Evolutionary conservation across 2,888 invertebrate species (phyloP).

Genomic region (Belgica antarctica): DNA sequence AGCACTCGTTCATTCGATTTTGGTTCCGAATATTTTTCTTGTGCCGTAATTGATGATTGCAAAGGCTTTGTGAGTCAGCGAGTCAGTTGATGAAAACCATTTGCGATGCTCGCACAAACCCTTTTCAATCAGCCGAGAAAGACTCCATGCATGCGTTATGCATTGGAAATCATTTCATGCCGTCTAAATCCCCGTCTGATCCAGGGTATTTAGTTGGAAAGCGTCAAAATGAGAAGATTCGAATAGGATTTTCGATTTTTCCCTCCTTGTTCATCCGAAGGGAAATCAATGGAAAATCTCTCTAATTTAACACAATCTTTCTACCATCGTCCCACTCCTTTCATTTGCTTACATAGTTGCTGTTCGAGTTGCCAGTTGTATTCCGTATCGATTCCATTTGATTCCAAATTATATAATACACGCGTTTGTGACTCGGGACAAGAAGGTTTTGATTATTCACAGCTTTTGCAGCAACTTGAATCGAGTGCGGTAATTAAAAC

Average conservation of each 20-base stretch:
- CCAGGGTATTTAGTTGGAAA: conserved; percentile 8
- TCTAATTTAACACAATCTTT: conserved; percentile 31
- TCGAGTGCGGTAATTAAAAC: background rate
- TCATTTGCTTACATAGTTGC: background rate
- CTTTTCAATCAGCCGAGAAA: too few relatives aligned
- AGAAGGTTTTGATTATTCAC: too few relatives aligned
- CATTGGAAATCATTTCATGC: too few relatives aligned
- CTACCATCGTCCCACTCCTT: background rate
- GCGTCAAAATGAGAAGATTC: conserved; percentile 2
- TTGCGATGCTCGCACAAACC: too few relatives aligned
- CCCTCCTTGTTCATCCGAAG: conserved; percentile 36
- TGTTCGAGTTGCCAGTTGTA: too few relatives aligned
- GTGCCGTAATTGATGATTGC: too few relatives aligned
- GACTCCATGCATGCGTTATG: too few relatives aligned
- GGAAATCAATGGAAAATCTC: conserved; percentile 38
- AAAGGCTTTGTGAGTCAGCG: too few relatives aligned
- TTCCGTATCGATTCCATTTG: background rate
- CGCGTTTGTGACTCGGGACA: background rate
- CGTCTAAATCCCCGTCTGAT: conserved; percentile 1
- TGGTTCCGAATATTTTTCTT: too few relatives aligned
- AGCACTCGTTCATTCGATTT: too few relatives aligned
- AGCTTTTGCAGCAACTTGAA: background rate
- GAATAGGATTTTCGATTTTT: conserved; percentile 33
- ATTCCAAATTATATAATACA: background rate
- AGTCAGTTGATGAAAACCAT: too few relatives aligned